Percentiles rank a stretch among this genome's conserved stretches.
Evolutionary conservation across 2,888 invertebrate species (phyloP).

Genomic region (Euphydryas editha): DNA sequence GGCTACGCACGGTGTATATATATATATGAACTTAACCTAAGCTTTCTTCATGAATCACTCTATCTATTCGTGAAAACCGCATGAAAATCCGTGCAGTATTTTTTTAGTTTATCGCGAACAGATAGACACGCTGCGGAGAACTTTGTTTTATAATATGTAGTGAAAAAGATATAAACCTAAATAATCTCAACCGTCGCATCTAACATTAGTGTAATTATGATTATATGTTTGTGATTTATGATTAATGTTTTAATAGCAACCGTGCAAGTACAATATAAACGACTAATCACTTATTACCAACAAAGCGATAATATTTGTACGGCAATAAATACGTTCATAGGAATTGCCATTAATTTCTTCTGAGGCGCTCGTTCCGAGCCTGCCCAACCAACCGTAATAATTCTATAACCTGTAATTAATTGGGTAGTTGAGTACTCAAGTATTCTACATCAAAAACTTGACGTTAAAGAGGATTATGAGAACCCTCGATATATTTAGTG

Average conservation of each 20-base stretch:
- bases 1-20: no score
- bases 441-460: slow-evolving; percentile 24
- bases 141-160: no score
- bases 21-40: no score
- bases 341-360: slow-evolving; percentile 35
- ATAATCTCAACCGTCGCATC: no score
- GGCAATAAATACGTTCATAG: slow-evolving; percentile 28
- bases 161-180: no score
- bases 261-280: background rate
- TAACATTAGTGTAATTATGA: background rate
- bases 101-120: no score
- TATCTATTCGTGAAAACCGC: no score
- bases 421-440: slow-evolving; percentile 32
- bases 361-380: slow-evolving; percentile 20
- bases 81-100: no score
- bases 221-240: background rate
- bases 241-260: background rate
- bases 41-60: no score
- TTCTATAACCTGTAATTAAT: slow-evolving; percentile 38
- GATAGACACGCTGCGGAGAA: no score
- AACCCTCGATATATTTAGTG: background rate
- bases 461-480: background rate
- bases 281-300: slow-evolving; percentile 22
- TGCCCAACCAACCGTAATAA: slow-evolving; percentile 33
- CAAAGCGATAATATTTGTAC: slow-evolving; percentile 17